Evolutionary conservation across 2,113 vertebrate species (phyloP), one percentile per base, ranked within the genome.

Genomic region (Salvelinus fontinalis): DNA sequence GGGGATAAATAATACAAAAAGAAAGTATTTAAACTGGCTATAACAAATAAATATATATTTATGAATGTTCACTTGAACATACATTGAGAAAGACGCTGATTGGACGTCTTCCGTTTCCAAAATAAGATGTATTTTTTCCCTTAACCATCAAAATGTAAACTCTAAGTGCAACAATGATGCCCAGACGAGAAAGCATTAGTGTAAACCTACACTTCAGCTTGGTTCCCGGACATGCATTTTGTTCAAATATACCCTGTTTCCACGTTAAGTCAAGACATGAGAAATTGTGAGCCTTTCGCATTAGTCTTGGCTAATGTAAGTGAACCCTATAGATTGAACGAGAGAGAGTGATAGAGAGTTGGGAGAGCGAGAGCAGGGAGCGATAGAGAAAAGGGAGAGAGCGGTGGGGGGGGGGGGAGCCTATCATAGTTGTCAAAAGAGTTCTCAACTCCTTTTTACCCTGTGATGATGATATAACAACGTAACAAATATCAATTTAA

Each of bases 231-330:
- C 96, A 96, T 93, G 93, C 95, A 95, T 84, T 96, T 95, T 97
- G 95, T 96, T 96, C 95, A 96, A 95, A 97, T 95, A 96, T 99
- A 99, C 97, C 97, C 97, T 99, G 97, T 99, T 96, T 98, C 95
- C 97, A 97, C 94, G 90, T 95, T 94, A 95, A 96, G 95, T 97
- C 93, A 90, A 95, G 94, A 96, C 92, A 95, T 90, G 78, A 92
- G 93, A 91, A 85, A 88, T 92, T 86, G 87, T 88, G 92, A 92
- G 91, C 79, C 88, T 91, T 84, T 83, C 76, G 83, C 89, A 87
- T 83, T 87, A 84, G 80, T 69, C 89, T 91, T 90, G 88, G 79
- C 92, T 93, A 88, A 86, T 88, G 89, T 76, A 84, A 84, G 79
- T 48, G 67, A 92, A 90, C 84, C 87, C 90, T 49, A 71, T 85